phyloP scores from a whole-genome alignment of 1,140 invertebrate species.

The Drosophila santomea region DNA sequence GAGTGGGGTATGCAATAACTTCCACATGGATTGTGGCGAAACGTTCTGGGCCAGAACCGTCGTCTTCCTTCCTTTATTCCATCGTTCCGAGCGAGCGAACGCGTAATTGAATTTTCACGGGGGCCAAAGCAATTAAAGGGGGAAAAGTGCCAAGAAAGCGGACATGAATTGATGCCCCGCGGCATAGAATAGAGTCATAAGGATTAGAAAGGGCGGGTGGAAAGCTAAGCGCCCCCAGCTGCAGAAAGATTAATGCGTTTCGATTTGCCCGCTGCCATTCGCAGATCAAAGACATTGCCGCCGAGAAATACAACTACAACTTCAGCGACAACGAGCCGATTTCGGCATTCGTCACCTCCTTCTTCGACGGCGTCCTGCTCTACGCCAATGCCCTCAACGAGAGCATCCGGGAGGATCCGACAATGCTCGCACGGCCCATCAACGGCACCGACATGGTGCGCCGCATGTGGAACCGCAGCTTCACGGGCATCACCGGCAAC shows the following conservation, averaged over 20 bases:
- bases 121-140: constrained; percentile 60
- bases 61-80: neutral
- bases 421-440: constrained; percentile 86
- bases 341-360: constrained; percentile 95
- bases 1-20: constrained; percentile 50
- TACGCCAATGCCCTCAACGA: constrained; percentile 96
- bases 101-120: constrained; percentile 71
- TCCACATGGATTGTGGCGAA: constrained; percentile 48
- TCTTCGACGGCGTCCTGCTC: constrained; percentile 97
- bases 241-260: constrained; percentile 43
- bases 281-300: constrained; percentile 92
- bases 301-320: constrained; percentile 92
- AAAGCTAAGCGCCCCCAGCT: constrained; percentile 1
- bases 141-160: constrained; percentile 13
- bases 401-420: constrained; percentile 89
- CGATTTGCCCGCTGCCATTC: constrained; percentile 20
- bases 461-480: constrained; percentile 95
- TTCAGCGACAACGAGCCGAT: constrained; percentile 90
- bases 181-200: constrained; percentile 8
- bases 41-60: constrained; percentile 2
- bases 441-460: constrained; percentile 89
- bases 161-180: constrained; percentile 21
- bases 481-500: constrained; percentile 94
- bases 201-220: neutral
- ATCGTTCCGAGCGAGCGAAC: constrained; percentile 19